Base-by-base conservation (phyloP, 2,888 invertebrate species). In the Pemphredon lugubris region DNA sequence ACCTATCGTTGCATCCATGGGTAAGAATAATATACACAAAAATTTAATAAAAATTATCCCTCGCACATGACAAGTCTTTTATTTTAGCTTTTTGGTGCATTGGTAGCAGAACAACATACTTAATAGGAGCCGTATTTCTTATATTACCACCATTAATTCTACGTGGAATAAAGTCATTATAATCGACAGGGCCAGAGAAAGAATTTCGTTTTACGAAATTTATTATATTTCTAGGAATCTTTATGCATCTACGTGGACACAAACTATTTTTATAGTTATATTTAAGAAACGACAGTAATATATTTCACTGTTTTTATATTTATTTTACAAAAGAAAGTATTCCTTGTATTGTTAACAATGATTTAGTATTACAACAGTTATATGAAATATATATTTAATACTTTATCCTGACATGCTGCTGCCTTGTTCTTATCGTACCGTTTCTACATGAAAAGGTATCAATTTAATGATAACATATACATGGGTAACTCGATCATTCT, bases 71-170 rank as follows among this genome's bases (percentile, higher is more conserved):
- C 9, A 30, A 9, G 30, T 65, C 79, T 70, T 65, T 61, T 91
- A 66, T 82, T 91, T 60, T 90, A 95, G 96, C 95, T 21, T 98
- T 97, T 91, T 98, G 98, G 98, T 94, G 95, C 86, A 92, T 95
- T 58, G 98, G 98, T 5, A 95, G 98, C 2, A 92, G 92, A 59
- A 89, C 93, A 13, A 97, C 97, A 0, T 98, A 98, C 88, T 91
- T 94, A 2, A 90, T 94, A 30, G 98, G 98, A 13, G 95, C 96
- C 18, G 79, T 94, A 32, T 90, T 94, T 51, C 92, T 98, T 68
- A 84, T 96, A 44, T 91, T 96, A 89, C 98, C 98, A 73, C 94
- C 95, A 81, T 87, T 94, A 86, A 93, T 93, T 90, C 90, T 94
- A 18, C 69, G 44, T 14, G 51, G 32, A 6, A 30, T 70, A 20